These are phyloP conservation scores for Micromys minutus DNA, from an alignment of 2,113 vertebrate species.

Conservation along the genomic window DNA sequence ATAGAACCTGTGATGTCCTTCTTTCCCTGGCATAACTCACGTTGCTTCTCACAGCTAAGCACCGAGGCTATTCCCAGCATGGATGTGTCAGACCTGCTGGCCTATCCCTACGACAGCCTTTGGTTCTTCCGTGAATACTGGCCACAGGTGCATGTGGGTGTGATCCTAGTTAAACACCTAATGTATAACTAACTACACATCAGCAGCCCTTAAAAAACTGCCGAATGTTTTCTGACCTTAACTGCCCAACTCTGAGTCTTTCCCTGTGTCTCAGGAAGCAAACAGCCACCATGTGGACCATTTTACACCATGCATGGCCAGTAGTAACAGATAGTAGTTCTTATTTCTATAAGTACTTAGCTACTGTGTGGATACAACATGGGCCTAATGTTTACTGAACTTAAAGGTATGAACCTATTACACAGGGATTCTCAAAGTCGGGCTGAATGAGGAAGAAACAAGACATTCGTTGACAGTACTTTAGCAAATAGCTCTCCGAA, in stretches of 20 bases:
- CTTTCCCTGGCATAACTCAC: background rate
- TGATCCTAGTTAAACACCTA: background rate
- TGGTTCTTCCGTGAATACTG: background rate
- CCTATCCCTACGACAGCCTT: background rate
- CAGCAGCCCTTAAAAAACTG: background rate
- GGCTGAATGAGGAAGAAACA: background rate
- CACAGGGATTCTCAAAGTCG: background rate
- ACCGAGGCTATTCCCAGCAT: background rate
- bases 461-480: background rate
- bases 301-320: background rate
- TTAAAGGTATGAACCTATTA: background rate
- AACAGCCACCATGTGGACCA: background rate
- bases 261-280: background rate
- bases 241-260: background rate
- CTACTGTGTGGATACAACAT: background rate
- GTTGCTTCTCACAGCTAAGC: background rate
- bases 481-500: background rate
- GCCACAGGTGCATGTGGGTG: background rate
- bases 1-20: background rate
- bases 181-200: rapidly evolving
- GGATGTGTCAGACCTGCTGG: background rate
- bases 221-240: background rate
- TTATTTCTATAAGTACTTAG: background rate
- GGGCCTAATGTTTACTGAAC: background rate
- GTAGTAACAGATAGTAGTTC: background rate